Evolutionary conservation across 2,888 invertebrate genomes (phyloP).

Genomic region (Pinctada fucata): DNA sequence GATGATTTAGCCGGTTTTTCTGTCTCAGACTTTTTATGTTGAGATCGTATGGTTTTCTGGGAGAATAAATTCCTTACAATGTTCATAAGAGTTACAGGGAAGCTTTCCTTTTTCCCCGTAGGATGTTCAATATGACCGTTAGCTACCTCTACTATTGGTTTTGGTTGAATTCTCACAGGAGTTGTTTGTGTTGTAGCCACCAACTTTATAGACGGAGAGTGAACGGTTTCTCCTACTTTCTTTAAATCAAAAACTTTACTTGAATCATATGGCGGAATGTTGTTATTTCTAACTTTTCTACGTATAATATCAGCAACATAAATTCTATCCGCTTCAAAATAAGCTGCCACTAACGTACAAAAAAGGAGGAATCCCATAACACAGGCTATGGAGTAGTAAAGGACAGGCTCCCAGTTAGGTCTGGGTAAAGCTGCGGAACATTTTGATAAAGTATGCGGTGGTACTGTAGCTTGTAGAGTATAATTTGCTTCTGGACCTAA

Average conservation of each 20-base stretch:
- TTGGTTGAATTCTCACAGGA: slow-evolving; percentile 23
- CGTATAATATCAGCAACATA: slow-evolving; percentile 77
- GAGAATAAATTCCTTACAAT: slow-evolving; percentile 53
- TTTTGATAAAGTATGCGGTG: slow-evolving; percentile 82
- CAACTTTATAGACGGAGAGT: slow-evolving; percentile 30
- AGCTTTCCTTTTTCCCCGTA: slow-evolving; percentile 46
- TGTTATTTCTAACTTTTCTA: slow-evolving; percentile 63
- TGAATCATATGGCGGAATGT: slow-evolving; percentile 80
- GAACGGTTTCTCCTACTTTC: slow-evolving; percentile 67
- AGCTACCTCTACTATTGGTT: slow-evolving; percentile 49
- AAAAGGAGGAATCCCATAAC: slow-evolving; percentile 81
- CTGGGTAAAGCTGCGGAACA: slow-evolving; percentile 85
- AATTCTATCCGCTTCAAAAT: slow-evolving; percentile 86
- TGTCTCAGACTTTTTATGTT: slow-evolving; percentile 37
- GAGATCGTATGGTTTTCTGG: slow-evolving; percentile 35
- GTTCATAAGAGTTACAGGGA: slow-evolving; percentile 47
- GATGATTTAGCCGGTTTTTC: slow-evolving; percentile 43
- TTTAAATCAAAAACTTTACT: slow-evolving; percentile 77
- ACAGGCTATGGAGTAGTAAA: slow-evolving; percentile 81
- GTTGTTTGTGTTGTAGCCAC: slow-evolving; percentile 29
- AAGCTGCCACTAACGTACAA: slow-evolving; percentile 83
- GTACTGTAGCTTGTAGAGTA: slow-evolving; percentile 84
- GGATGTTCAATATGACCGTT: slow-evolving; percentile 56
- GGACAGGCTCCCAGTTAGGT: slow-evolving; percentile 86
- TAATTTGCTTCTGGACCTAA: slow-evolving; percentile 81